Evolutionary conservation across 2,113 vertebrate species (phyloP).

Genomic region (Halichoeres trimaculatus): DNA sequence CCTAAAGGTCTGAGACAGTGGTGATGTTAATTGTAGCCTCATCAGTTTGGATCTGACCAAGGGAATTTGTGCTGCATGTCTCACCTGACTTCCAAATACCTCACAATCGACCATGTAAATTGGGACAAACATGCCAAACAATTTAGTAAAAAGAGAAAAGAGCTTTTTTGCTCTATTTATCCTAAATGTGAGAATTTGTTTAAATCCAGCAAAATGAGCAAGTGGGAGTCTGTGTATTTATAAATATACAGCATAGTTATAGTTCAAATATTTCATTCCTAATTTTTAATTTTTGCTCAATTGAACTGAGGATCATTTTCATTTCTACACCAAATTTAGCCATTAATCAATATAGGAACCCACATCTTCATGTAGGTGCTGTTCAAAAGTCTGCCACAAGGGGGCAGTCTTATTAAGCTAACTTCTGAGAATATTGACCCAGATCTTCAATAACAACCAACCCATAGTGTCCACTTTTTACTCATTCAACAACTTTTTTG

Average conservation of each 20-base stretch:
- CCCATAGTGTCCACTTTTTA: too few relatives aligned
- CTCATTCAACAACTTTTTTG: background rate
- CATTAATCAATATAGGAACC: background rate
- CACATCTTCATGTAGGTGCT: background rate
- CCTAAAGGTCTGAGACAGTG: background rate
- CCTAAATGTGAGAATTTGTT: too few relatives aligned
- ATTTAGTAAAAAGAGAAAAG: too few relatives aligned
- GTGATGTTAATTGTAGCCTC: background rate
- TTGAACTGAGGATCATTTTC: background rate
- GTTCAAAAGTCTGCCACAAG: slow-evolving; percentile 57
- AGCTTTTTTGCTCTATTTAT: too few relatives aligned
- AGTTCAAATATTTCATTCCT: background rate
- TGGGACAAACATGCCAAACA: too few relatives aligned
- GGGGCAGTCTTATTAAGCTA: slow-evolving; percentile 50
- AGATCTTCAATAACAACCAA: too few relatives aligned
- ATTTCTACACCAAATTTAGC: background rate
- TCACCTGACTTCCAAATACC: background rate
- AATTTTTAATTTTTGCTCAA: background rate
- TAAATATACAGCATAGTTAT: background rate
- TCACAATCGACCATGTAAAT: too few relatives aligned
- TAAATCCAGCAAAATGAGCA: too few relatives aligned
- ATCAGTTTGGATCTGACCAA: background rate
- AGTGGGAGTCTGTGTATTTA: background rate
- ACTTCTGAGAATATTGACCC: background rate
- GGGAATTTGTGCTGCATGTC: background rate